Conservation (phyloP, 2,888 invertebrate genomes). For the Hypercompe scribonia region DNA sequence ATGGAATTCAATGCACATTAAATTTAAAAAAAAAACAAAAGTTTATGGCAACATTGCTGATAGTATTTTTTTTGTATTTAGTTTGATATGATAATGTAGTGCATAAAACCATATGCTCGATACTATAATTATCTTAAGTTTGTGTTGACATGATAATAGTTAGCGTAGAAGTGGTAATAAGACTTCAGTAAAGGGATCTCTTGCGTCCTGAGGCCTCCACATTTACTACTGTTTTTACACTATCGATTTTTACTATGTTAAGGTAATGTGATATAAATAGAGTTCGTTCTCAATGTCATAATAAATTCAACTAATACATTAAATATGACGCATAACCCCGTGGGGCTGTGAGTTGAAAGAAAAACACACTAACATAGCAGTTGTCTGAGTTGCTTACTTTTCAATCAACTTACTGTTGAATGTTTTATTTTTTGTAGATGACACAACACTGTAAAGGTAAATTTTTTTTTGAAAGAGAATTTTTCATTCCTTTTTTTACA, state of each 20-base stretch:
- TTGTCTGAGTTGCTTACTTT: constrained; percentile 21
- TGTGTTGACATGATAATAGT: not conserved
- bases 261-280: not conserved
- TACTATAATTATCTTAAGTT: not conserved
- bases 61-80: too few relatives aligned
- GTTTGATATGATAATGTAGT: too few relatives aligned
- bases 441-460: not conserved
- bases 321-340: not conserved
- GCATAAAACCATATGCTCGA: too few relatives aligned
- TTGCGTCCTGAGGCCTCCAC: too few relatives aligned
- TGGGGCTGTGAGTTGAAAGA: not conserved
- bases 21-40: too few relatives aligned
- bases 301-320: not conserved
- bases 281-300: not conserved
- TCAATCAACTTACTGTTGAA: constrained; percentile 12
- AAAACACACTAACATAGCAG: not conserved
- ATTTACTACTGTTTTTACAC: not conserved
- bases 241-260: not conserved
- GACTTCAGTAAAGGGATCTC: not conserved
- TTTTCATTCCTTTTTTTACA: too few relatives aligned
- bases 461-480: not conserved
- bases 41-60: too few relatives aligned
- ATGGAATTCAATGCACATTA: too few relatives aligned
- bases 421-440: not conserved
- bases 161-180: not conserved